phyloP scores from a whole-genome alignment of 2,797 vertebrate genomes.

The Tangara arthus region DNA sequence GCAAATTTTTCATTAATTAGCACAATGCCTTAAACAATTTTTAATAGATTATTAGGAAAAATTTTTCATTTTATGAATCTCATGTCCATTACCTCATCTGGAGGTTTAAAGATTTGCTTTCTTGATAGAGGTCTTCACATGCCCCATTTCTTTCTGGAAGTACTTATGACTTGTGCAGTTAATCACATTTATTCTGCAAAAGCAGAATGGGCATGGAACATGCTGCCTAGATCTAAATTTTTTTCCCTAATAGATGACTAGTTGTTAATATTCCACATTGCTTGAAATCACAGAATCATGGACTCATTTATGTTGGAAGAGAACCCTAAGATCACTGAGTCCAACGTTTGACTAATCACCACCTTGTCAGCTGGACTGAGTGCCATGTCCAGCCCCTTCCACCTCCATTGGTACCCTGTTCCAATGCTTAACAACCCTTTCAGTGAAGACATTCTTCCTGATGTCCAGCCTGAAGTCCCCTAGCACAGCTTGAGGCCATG shows the following conservation, averaged over 20 bases:
- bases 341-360: background rate
- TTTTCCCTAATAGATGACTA: background rate
- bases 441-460: background rate
- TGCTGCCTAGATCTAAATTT: background rate
- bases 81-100: background rate
- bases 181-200: background rate
- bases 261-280: background rate
- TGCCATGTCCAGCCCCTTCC: background rate
- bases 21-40: background rate
- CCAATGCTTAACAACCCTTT: background rate
- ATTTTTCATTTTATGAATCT: background rate
- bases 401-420: background rate
- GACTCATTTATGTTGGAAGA: background rate
- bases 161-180: background rate
- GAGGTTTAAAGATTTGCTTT: background rate
- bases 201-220: background rate
- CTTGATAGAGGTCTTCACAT: background rate
- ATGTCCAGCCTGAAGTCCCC: background rate
- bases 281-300: background rate
- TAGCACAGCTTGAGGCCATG: background rate
- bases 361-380: background rate
- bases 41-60: background rate
- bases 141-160: background rate
- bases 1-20: background rate
- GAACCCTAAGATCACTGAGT: background rate